Percentiles rank a stretch among this genome's conserved stretches.
phyloP scores from a whole-genome alignment of 2,113 vertebrate genomes.

The Colaptes auratus region DNA sequence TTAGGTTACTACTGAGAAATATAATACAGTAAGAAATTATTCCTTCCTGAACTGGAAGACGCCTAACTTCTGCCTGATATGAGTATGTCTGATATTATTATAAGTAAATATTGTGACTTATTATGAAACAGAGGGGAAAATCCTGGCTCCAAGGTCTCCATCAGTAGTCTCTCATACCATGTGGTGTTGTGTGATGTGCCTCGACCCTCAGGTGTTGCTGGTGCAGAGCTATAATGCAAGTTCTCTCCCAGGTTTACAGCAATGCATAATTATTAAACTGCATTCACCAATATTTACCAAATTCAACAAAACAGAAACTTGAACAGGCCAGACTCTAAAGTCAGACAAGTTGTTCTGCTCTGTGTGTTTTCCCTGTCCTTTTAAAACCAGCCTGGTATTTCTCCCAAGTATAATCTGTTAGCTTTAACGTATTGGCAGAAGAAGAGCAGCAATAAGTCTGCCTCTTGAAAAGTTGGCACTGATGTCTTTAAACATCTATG shows the following conservation, averaged over 20 bases:
- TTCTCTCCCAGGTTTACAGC: not conserved
- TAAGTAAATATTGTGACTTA: not conserved
- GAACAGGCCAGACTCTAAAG: not conserved
- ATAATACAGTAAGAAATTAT: not conserved
- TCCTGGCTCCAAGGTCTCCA: not conserved
- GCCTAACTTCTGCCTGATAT: not conserved
- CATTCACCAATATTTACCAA: not conserved
- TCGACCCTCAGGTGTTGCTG: not conserved
- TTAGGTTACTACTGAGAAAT: not conserved
- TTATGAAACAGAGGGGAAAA: not conserved
- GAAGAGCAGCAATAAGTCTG: not conserved
- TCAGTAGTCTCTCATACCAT: not conserved
- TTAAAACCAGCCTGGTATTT: slow-evolving; percentile 23
- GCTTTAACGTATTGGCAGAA: not conserved
- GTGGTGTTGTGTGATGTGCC: not conserved
- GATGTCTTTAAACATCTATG: not conserved
- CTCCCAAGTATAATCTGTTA: slow-evolving; percentile 22
- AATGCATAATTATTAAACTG: not conserved
- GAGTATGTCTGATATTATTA: not conserved
- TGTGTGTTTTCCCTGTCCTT: slow-evolving; percentile 3
- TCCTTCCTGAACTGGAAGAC: not conserved
- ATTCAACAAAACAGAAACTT: not conserved
- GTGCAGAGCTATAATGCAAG: not conserved
- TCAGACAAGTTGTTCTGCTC: slow-evolving; percentile 23
- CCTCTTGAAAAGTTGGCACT: slow-evolving; percentile 42